These are phyloP conservation scores for Beris morrisii DNA, from an alignment of 2,888 invertebrate genomes.

Conservation along the genomic window DNA sequence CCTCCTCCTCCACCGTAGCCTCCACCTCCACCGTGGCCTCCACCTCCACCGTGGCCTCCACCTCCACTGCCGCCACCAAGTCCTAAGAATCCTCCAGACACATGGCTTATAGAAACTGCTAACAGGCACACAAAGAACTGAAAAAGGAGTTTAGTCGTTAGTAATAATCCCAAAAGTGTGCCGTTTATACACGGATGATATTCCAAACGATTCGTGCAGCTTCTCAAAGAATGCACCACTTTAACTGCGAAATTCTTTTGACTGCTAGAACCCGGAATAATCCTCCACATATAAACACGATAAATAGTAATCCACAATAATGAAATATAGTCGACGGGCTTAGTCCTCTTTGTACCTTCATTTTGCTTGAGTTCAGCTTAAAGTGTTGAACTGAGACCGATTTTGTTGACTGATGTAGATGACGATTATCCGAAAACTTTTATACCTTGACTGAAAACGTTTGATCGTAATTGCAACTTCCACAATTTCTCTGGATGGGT, in stretches of 20 bases:
- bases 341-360: slow-evolving; percentile 21
- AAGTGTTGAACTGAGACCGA: slow-evolving; percentile 7
- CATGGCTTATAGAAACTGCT: slow-evolving; percentile 17
- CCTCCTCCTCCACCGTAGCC: not conserved
- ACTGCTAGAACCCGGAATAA: too few species aligned
- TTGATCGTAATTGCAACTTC: slow-evolving; percentile 23
- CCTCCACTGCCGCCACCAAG: slow-evolving; percentile 8
- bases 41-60: slow-evolving; percentile 6
- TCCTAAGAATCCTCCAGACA: slow-evolving; percentile 20
- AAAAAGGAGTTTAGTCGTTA: not conserved
- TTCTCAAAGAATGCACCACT: too few species aligned
- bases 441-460: slow-evolving; percentile 10
- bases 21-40: not conserved
- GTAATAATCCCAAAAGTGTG: too few species aligned
- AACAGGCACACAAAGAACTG: slow-evolving; percentile 21
- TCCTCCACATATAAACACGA: too few species aligned
- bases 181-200: too few species aligned
- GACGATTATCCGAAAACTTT: slow-evolving; percentile 21
- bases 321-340: not conserved
- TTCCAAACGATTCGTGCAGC: too few species aligned
- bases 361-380: slow-evolving; percentile 7
- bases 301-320: too few species aligned
- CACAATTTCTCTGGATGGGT: slow-evolving; percentile 24
- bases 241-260: too few species aligned
- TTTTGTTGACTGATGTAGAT: slow-evolving; percentile 24